These are phyloP conservation scores for Chironomus striatipennis DNA, from an alignment of 1,140 invertebrate species.

Conservation along the genomic window DNA sequence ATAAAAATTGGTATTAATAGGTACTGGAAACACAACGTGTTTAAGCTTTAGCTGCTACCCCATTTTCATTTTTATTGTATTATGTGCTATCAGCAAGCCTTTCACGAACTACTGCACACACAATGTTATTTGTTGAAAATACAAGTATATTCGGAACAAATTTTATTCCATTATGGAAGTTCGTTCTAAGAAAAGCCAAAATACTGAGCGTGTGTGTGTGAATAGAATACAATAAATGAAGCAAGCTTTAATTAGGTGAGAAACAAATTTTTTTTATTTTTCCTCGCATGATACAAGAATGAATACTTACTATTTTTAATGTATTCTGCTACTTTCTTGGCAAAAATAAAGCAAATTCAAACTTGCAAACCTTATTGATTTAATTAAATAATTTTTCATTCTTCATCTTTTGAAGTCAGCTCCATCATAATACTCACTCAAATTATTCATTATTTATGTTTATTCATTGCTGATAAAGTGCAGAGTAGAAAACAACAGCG, in stretches of 20 bases:
- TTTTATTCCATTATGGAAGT: too few species aligned
- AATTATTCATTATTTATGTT: neutral
- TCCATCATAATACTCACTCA: neutral
- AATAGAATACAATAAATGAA: neutral
- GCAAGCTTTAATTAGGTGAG: slow-evolving; percentile 22
- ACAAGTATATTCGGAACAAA: too few species aligned
- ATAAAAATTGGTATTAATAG: slow-evolving; percentile 10
- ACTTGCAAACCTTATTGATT: too few species aligned
- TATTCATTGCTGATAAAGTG: neutral
- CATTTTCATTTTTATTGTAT: neutral
- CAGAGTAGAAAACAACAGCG: neutral
- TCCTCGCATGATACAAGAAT: too few species aligned
- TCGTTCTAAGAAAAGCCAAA: too few species aligned
- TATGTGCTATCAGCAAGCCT: neutral
- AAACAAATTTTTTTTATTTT: slow-evolving; percentile 5
- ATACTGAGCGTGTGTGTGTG: too few species aligned
- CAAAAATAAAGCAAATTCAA: too few species aligned
- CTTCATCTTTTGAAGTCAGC: too few species aligned
- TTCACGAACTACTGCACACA: slow-evolving; percentile 5
- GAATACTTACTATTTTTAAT: too few species aligned
- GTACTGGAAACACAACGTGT: neutral
- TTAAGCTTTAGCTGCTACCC: neutral
- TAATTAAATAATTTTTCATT: too few species aligned
- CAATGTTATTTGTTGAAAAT: neutral
- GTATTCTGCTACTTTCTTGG: too few species aligned